phyloP scores from a whole-genome alignment of 2,888 invertebrate species.

The Sphaeridia pumilis region DNA sequence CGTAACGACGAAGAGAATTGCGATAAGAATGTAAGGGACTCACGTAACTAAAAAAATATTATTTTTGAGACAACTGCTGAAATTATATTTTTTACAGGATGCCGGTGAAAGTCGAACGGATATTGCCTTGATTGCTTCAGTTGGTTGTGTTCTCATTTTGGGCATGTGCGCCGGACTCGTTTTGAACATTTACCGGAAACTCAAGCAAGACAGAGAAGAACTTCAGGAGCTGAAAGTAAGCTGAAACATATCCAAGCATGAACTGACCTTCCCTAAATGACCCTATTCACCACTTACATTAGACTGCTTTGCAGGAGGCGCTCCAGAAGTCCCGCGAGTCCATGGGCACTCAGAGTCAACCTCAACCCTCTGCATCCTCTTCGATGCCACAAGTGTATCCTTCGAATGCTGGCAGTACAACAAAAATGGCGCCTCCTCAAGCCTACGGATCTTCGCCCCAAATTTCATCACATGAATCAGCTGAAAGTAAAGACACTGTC shows the following conservation, averaged over 20 bases:
- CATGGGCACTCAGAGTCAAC: constrained; percentile 15
- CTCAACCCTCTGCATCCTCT: constrained; percentile 2
- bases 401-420: not conserved
- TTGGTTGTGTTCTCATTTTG: constrained; percentile 72
- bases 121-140: constrained; percentile 73
- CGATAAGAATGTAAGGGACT: constrained; percentile 7
- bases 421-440: not conserved
- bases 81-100: not conserved
- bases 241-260: no score
- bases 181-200: constrained; percentile 74
- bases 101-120: constrained; percentile 39
- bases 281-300: not conserved
- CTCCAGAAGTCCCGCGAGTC: constrained; percentile 21
- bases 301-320: constrained; percentile 16
- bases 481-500: constrained; percentile 25
- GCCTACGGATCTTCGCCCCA: constrained; percentile 9
- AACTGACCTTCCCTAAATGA: not conserved
- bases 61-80: no score
- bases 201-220: constrained; percentile 54
- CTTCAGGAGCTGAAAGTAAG: constrained; percentile 27
- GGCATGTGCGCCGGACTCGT: constrained; percentile 81
- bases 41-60: no score
- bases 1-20: constrained; percentile 63
- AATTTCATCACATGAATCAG: constrained; percentile 16
- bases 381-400: not conserved